These are phyloP conservation scores for Thecophora atra DNA, from an alignment of 2,888 invertebrate genomes.

Conservation along the genomic window DNA sequence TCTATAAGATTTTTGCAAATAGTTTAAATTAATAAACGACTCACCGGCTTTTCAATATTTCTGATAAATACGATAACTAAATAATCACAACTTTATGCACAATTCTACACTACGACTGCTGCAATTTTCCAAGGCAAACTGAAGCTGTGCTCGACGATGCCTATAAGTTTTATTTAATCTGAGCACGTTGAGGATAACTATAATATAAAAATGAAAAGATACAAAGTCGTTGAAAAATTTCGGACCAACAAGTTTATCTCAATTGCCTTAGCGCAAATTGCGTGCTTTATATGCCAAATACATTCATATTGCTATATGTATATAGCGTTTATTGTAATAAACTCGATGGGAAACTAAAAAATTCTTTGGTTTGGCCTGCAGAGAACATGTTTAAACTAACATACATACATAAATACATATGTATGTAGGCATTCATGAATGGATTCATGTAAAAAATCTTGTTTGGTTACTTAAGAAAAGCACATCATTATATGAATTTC, in stretches of 20 bases:
- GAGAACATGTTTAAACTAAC: not conserved
- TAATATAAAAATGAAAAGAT: conserved; percentile 3
- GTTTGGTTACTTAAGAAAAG: not conserved
- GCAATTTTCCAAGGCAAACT: conserved; percentile 42
- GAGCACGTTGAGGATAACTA: not conserved
- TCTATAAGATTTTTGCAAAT: no score
- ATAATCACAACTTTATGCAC: no score
- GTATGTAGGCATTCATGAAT: not conserved
- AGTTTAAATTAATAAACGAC: no score
- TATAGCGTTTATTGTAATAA: not conserved
- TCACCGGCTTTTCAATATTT: no score
- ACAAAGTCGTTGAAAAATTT: conserved; percentile 12
- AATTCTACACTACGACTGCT: conserved; percentile 16
- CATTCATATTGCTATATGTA: conserved; percentile 4
- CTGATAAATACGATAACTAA: no score
- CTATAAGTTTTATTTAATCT: conserved; percentile 40
- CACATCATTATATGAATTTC: not conserved
- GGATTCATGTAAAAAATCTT: no score
- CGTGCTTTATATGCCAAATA: not conserved
- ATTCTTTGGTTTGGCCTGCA: not conserved
- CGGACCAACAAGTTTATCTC: conserved; percentile 30
- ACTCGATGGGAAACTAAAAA: not conserved
- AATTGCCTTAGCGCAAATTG: conserved; percentile 15
- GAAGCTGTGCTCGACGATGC: conserved; percentile 37
- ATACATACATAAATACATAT: not conserved